Evolutionary conservation across 2,888 invertebrate species (phyloP).

Genomic region (Epinotia brunnichana): DNA sequence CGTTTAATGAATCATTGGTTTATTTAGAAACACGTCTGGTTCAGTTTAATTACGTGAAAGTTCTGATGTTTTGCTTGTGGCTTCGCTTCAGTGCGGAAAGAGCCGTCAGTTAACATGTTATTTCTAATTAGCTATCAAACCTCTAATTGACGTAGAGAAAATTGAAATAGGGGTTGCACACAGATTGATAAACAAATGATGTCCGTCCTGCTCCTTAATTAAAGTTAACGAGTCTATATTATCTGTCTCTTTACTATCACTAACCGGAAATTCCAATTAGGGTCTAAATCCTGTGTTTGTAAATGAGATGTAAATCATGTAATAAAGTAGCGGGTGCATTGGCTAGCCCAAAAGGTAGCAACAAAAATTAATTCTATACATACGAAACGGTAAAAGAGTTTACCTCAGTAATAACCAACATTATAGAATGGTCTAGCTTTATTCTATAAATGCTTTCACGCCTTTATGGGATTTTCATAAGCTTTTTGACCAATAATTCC

Average conservation of each 20-base stretch:
- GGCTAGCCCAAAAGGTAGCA: not conserved
- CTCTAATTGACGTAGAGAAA: not conserved
- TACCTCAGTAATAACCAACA: not conserved
- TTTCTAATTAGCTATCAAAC: not conserved
- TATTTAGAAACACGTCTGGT: constrained; percentile 24
- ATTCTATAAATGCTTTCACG: too few species aligned
- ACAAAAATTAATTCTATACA: not conserved
- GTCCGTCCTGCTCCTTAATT: not conserved
- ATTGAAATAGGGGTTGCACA: not conserved
- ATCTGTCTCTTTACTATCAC: too few species aligned
- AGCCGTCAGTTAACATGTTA: not conserved
- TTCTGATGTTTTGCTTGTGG: constrained; percentile 19
- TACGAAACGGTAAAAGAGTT: too few species aligned
- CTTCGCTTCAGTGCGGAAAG: constrained; percentile 12
- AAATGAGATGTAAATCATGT: not conserved
- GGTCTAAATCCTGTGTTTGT: too few species aligned
- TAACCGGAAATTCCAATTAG: too few species aligned
- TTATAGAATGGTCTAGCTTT: not conserved
- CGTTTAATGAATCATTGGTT: constrained; percentile 48
- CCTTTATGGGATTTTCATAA: too few species aligned
- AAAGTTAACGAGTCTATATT: not conserved
- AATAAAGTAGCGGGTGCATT: not conserved
- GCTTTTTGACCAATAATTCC: too few species aligned
- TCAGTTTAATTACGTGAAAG: constrained; percentile 34
- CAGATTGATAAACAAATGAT: not conserved